Percentiles rank a stretch among this genome's conserved stretches.
These are phyloP conservation scores for Caretta caretta DNA, from an alignment of 2,113 vertebrate genomes.

Conservation along the genomic window DNA sequence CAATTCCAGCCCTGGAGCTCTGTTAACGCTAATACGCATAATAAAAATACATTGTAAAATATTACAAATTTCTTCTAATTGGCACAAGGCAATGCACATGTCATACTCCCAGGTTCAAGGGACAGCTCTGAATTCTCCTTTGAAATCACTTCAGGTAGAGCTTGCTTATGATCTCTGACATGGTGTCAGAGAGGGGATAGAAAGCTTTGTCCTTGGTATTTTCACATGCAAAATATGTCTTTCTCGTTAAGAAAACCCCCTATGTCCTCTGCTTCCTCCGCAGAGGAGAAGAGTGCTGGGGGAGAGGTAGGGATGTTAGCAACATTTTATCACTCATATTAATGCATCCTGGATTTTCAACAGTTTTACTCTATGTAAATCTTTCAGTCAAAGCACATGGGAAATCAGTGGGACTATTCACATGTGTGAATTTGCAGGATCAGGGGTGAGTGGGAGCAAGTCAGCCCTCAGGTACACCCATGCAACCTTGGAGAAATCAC, in stretches of 20 bases:
- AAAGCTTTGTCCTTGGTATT: not conserved
- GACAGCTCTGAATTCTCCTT: not conserved
- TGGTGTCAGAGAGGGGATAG: not conserved
- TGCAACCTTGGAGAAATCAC: not conserved
- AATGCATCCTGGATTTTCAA: not conserved
- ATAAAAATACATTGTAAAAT: not conserved
- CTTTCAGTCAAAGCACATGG: not conserved
- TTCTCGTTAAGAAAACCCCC: not conserved
- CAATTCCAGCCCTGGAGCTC: not conserved
- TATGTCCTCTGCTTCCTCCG: not conserved
- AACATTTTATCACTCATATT: not conserved
- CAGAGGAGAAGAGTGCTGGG: not conserved
- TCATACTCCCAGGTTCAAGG: not conserved
- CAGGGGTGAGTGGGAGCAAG: not conserved
- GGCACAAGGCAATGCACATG: not conserved
- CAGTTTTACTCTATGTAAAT: not conserved
- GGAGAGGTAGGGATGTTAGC: not conserved
- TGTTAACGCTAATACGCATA: not conserved
- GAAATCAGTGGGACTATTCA: not conserved
- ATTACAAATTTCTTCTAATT: not conserved
- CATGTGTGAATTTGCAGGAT: not conserved
- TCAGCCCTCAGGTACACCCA: not conserved
- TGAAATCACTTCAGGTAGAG: not conserved
- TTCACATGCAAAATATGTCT: not conserved
- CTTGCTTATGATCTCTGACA: not conserved